Conservation (phyloP, 2,888 invertebrate genomes). For the Brachylomia viminalis region DNA sequence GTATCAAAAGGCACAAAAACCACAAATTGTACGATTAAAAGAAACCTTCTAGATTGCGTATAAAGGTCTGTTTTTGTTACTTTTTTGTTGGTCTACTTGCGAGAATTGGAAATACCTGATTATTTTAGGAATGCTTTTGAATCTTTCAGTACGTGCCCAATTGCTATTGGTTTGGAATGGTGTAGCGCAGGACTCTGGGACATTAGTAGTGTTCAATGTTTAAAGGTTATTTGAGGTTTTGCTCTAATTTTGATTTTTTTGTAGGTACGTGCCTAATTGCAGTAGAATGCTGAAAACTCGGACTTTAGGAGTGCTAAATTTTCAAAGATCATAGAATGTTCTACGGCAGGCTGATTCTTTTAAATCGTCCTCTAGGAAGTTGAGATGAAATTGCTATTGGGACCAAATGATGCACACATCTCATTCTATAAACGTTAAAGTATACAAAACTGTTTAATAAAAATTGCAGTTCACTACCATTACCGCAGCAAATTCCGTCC, state of each 20-base stretch:
- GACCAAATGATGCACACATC: background rate
- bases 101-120: background rate
- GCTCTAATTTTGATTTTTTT: background rate
- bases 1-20: slow-evolving; percentile 56
- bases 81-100: slow-evolving; percentile 19
- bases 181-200: background rate
- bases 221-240: background rate
- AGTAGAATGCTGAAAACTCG: background rate
- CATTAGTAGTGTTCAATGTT: background rate
- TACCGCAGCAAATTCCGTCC: slow-evolving; percentile 15
- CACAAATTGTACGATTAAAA: slow-evolving; percentile 54
- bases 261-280: background rate
- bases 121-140: background rate
- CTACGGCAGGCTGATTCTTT: background rate
- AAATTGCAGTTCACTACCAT: background rate
- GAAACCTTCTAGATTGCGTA: slow-evolving; percentile 45
- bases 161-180: background rate
- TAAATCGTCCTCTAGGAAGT: too few relatives aligned
- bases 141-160: background rate
- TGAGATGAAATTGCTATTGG: background rate
- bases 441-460: background rate
- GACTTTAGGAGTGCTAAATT: background rate
- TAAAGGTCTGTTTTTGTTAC: slow-evolving; percentile 18
- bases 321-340: background rate
- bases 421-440: background rate